Evolutionary conservation across 2,888 invertebrate species (phyloP).

Genomic region (Chromoteleia sp.): DNA sequence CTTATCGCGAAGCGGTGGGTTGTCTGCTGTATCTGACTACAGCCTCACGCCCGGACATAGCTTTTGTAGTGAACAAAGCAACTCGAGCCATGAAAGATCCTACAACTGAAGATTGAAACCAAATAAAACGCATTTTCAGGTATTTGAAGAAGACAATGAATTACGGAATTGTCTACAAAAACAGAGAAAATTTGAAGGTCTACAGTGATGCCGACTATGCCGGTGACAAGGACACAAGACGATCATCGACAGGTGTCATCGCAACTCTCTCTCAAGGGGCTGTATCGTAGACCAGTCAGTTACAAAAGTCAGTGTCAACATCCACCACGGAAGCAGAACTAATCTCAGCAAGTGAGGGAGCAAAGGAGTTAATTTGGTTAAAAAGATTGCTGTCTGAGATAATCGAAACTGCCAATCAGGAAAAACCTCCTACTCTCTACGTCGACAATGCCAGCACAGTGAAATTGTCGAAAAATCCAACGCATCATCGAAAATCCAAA

Average conservation of each 20-base stretch:
- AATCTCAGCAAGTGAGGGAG: constrained; percentile 76
- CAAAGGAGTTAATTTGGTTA: constrained; percentile 77
- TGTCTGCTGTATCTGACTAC: constrained; percentile 61
- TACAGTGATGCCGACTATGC: constrained; percentile 34
- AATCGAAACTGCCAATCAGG: constrained; percentile 63
- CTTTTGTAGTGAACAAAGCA: constrained; percentile 62
- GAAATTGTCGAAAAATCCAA: constrained; percentile 75
- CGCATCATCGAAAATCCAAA: constrained; percentile 76
- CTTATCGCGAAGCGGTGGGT: constrained; percentile 62
- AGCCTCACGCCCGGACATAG: constrained; percentile 68
- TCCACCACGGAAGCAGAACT: constrained; percentile 76
- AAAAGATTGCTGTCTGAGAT: constrained; percentile 72
- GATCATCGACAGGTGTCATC: constrained; percentile 75
- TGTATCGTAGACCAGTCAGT: constrained; percentile 72
- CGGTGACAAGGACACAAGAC: constrained; percentile 73
- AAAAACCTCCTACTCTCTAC: constrained; percentile 67
- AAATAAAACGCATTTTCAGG: constrained; percentile 76
- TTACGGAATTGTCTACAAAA: constrained; percentile 11
- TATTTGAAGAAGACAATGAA: constrained; percentile 74
- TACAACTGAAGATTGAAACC: constrained; percentile 64
- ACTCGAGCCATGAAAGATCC: constrained; percentile 24
- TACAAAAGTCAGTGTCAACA: constrained; percentile 70
- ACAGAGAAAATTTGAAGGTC: background rate
- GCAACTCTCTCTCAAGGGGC: constrained; percentile 71
- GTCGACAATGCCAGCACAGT: constrained; percentile 76